Conservation (phyloP, 2,113 vertebrate genomes). For the Fregata magnificens region DNA sequence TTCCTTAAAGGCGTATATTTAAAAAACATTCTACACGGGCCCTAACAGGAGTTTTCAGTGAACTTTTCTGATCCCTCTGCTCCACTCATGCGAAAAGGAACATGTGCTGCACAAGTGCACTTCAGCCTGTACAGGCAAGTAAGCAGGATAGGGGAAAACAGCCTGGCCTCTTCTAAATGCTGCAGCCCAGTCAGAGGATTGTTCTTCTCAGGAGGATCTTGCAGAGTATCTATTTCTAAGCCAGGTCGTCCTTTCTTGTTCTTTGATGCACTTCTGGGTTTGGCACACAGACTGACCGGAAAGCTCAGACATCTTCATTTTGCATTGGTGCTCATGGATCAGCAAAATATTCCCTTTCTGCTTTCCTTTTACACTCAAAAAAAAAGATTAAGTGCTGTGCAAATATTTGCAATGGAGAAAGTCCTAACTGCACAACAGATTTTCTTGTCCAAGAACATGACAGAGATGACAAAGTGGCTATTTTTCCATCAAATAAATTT, state of each 20-base stretch:
- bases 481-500: slow-evolving; percentile 18
- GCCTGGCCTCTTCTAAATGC: slow-evolving; percentile 30
- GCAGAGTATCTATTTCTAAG: slow-evolving; percentile 53
- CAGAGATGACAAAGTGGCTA: neutral
- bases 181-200: neutral
- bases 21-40: neutral
- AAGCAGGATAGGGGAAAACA: neutral
- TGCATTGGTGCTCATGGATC: neutral
- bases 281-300: neutral
- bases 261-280: slow-evolving; percentile 26
- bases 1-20: neutral
- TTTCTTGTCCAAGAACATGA: neutral
- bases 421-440: neutral
- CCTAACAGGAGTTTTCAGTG: neutral
- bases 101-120: neutral
- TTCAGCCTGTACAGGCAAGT: slow-evolving; percentile 38
- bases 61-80: neutral
- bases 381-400: neutral
- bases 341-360: neutral
- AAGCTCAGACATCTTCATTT: slow-evolving; percentile 14
- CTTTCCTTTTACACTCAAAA: neutral
- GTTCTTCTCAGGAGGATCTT: neutral
- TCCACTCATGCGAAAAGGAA: neutral
- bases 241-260: neutral
- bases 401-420: slow-evolving; percentile 19